Conservation (phyloP, 2,888 invertebrate species). For the Pollenia amentaria region DNA sequence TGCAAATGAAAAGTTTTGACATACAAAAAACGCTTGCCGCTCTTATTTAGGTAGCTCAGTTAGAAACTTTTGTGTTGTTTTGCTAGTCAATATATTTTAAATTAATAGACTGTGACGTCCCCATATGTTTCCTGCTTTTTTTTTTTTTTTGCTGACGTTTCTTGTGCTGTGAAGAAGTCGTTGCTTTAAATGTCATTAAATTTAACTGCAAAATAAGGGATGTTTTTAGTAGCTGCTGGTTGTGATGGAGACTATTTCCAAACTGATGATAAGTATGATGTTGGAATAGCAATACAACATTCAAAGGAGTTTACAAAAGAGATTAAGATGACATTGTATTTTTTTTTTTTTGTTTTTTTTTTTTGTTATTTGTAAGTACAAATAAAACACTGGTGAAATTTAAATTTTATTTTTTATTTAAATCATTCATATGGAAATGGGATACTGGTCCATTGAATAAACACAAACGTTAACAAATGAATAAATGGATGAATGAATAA, state of each 20-base stretch:
- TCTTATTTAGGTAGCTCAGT: no score
- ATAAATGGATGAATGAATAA: slow-evolving; percentile 58
- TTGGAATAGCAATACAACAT: slow-evolving; percentile 41
- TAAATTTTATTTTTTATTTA: slow-evolving; percentile 15
- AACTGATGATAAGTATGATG: slow-evolving; percentile 7
- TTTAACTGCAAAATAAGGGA: slow-evolving; percentile 62
- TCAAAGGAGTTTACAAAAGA: slow-evolving; percentile 50
- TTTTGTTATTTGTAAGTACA: not conserved
- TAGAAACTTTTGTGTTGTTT: no score
- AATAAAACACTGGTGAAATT: slow-evolving; percentile 24
- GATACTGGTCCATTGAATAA: slow-evolving; percentile 70
- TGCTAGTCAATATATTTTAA: no score
- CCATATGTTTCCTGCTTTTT: slow-evolving; percentile 22
- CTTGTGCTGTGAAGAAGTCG: slow-evolving; percentile 42
- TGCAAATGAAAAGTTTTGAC: no score
- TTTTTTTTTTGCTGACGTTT: slow-evolving; percentile 27
- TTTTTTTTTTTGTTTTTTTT: not conserved
- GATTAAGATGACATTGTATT: slow-evolving; percentile 66
- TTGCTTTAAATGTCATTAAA: slow-evolving; percentile 65
- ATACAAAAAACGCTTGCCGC: no score
- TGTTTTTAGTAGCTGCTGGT: slow-evolving; percentile 34
- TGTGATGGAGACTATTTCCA: slow-evolving; percentile 29
- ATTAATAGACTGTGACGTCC: slow-evolving; percentile 7
- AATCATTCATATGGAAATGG: slow-evolving; percentile 69
- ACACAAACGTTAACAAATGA: slow-evolving; percentile 58